Percentiles rank a stretch among this genome's conserved stretches.
These are phyloP conservation scores for Eurytoma adleriae DNA, from an alignment of 2,888 invertebrate genomes.

Conservation along the genomic window DNA sequence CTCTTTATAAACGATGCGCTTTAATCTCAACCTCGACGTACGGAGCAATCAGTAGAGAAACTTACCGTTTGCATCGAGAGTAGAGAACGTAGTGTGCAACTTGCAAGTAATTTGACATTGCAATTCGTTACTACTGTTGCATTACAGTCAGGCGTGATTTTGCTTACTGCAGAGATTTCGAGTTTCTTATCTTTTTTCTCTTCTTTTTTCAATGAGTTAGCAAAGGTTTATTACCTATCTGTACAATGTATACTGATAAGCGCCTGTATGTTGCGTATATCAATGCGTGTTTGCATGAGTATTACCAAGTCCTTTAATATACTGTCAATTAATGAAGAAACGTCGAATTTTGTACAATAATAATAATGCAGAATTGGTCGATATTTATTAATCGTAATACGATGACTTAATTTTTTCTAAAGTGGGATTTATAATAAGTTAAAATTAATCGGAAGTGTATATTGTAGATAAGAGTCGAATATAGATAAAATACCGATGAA, in stretches of 20 bases:
- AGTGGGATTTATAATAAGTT: too few species aligned
- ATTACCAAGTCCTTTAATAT: conserved; percentile 34
- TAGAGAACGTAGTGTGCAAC: conserved; percentile 47
- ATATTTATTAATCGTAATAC: neutral
- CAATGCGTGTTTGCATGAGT: conserved; percentile 50
- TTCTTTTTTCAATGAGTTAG: neutral
- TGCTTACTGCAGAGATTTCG: neutral
- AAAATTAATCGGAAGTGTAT: too few species aligned
- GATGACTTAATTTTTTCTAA: neutral
- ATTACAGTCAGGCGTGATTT: conserved; percentile 22
- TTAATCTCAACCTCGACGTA: conserved; percentile 1
- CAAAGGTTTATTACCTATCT: neutral
- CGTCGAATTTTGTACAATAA: conserved; percentile 53
- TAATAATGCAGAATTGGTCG: neutral
- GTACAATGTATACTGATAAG: conserved; percentile 27
- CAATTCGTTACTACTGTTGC: conserved; percentile 17
- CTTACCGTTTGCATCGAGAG: conserved; percentile 22
- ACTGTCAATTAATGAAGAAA: conserved; percentile 21
- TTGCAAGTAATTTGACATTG: conserved; percentile 27
- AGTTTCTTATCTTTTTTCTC: conserved; percentile 16
- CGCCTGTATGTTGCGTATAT: conserved; percentile 37
- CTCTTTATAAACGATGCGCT: neutral
- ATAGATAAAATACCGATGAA: too few species aligned
- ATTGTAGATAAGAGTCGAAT: too few species aligned
- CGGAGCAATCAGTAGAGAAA: neutral